A percentile compares a stretch with the other conserved stretches of the same genome.
Conservation (phyloP, 1,140 invertebrate species). For the Calliphora vicina region DNA sequence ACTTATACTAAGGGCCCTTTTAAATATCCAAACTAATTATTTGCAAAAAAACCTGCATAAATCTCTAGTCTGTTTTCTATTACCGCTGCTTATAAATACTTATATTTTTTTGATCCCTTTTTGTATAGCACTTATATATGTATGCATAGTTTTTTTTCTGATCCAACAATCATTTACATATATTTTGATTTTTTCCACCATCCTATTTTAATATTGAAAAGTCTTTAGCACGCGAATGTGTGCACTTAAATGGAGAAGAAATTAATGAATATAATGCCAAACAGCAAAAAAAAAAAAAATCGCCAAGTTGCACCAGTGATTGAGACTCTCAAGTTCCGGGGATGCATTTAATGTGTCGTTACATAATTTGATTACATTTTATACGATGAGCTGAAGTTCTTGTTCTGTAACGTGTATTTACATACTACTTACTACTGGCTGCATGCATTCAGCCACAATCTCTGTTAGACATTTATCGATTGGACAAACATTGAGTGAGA, state of each 20-base stretch:
- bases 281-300: neutral
- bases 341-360: constrained; percentile 16
- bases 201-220: neutral
- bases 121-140: neutral
- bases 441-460: neutral
- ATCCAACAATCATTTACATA: neutral
- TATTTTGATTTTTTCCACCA: neutral
- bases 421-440: neutral
- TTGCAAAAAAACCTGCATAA: too few species aligned
- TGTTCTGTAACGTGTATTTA: neutral
- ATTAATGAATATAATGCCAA: neutral
- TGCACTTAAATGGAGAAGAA: neutral
- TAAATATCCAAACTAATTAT: too few species aligned
- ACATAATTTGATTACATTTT: neutral
- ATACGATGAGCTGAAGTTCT: neutral
- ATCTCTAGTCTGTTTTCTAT: neutral
- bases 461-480: neutral
- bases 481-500: neutral
- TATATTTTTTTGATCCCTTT: neutral
- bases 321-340: neutral
- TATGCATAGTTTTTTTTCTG: neutral
- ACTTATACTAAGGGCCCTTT: too few species aligned
- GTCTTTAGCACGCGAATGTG: neutral
- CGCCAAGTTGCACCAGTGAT: neutral
- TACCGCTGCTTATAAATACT: neutral